These are phyloP conservation scores for Poecile montanus DNA, from an alignment of 2,797 vertebrate species.

Conservation along the genomic window DNA sequence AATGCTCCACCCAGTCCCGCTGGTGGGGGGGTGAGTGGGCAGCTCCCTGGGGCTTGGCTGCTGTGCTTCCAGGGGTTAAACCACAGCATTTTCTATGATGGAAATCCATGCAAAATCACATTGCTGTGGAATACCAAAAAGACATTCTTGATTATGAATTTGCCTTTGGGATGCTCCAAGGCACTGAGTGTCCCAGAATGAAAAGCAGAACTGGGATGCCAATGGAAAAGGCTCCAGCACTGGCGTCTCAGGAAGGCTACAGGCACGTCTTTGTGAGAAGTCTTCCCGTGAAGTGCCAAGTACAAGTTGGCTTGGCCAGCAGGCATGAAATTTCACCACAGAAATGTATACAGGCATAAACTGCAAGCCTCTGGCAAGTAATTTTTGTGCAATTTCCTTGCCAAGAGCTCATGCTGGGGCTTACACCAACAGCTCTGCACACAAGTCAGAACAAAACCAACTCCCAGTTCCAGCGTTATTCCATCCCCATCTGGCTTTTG, in stretches of 20 bases:
- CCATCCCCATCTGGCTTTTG: neutral
- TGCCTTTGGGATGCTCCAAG: neutral
- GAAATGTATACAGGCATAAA: conserved; percentile 7
- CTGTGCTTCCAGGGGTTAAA: neutral
- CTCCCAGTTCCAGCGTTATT: neutral
- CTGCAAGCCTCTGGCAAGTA: conserved; percentile 34
- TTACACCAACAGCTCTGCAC: neutral
- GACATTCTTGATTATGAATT: neutral
- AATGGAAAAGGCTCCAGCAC: neutral
- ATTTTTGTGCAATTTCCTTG: neutral
- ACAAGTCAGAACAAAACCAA: neutral
- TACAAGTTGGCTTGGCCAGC: neutral
- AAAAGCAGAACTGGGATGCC: neutral
- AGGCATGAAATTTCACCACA: conserved; percentile 22
- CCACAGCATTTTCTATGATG: neutral
- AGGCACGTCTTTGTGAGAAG: neutral
- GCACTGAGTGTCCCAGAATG: neutral
- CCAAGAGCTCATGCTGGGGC: neutral
- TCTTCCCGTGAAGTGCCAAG: neutral
- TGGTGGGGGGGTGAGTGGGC: neutral
- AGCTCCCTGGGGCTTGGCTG: neutral
- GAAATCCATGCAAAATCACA: neutral
- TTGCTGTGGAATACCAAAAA: neutral
- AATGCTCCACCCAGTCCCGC: neutral
- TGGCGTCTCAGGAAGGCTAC: neutral